Percentiles rank a stretch among this genome's conserved stretches.
phyloP scores from a whole-genome alignment of 2,113 vertebrate genomes.

The Callopanchax toddi region DNA sequence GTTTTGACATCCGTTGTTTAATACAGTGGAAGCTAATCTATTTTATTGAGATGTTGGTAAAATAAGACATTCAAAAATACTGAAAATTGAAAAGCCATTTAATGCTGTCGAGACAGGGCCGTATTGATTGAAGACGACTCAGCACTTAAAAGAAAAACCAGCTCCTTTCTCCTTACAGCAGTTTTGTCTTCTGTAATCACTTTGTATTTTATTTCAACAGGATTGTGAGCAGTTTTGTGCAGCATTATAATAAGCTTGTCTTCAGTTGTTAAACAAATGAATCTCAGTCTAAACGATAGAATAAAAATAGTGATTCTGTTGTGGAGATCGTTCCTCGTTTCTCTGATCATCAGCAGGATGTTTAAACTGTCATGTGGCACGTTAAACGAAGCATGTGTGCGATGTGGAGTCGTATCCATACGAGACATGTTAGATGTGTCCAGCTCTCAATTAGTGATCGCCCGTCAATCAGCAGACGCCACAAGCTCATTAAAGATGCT shows the following conservation, averaged over 20 bases:
- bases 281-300: not conserved
- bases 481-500: not conserved
- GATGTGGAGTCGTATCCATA: not conserved
- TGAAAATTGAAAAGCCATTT: slow-evolving; percentile 47
- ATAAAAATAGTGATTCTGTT: too few species aligned
- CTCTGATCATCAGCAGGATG: not conserved
- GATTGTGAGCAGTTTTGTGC: not conserved
- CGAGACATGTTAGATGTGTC: not conserved
- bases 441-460: not conserved
- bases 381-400: not conserved
- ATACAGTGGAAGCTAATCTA: slow-evolving; percentile 44
- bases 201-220: slow-evolving; percentile 1
- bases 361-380: too few species aligned
- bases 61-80: slow-evolving; percentile 58
- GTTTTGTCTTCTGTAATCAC: not conserved
- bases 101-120: slow-evolving; percentile 3
- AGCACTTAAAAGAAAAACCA: slow-evolving; percentile 13
- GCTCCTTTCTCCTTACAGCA: not conserved
- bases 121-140: slow-evolving; percentile 26
- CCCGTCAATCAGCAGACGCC: not conserved
- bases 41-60: slow-evolving; percentile 52
- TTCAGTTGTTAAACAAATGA: not conserved
- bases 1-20: slow-evolving; percentile 56
- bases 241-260: not conserved
- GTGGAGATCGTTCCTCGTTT: too few species aligned